Conservation (phyloP, 2,113 vertebrate species). For the Eulacestoma nigropectus region DNA sequence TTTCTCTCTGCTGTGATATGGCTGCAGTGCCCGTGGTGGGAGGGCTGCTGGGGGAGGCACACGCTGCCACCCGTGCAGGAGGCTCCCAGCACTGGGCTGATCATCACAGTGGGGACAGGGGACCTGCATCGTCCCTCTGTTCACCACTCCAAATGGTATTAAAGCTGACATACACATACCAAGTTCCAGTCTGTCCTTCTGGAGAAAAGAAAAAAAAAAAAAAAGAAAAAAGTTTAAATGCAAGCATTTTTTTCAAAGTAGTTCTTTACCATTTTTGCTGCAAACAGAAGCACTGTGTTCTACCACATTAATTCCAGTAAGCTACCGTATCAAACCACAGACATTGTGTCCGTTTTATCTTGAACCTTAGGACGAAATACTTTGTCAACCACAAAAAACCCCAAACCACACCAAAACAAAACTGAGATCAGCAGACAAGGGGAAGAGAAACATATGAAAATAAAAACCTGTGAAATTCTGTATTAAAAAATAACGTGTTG, state of each 20-base stretch:
- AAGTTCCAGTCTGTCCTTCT: neutral
- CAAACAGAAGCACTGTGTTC: neutral
- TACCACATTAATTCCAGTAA: neutral
- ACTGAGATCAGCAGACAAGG: neutral
- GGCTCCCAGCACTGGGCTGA: neutral
- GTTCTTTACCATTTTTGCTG: neutral
- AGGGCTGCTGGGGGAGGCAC: neutral
- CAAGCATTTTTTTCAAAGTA: neutral
- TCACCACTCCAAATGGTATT: neutral
- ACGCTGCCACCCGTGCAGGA: fast-evolving
- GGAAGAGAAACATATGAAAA: neutral
- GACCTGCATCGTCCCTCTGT: neutral
- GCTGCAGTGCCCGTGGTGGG: neutral
- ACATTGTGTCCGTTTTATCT: neutral
- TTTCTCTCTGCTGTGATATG: neutral
- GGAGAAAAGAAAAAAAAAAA: neutral
- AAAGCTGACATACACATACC: neutral
- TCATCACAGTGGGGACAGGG: too few species aligned
- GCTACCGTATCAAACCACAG: neutral
- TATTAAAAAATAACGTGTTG: neutral
- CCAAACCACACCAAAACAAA: neutral
- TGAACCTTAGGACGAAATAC: neutral
- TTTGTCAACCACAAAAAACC: neutral
- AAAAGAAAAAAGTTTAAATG: neutral
- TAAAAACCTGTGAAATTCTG: neutral